These are phyloP conservation scores for Spheniscus mendiculus DNA, from an alignment of 2,113 vertebrate genomes.

Conservation along the genomic window DNA sequence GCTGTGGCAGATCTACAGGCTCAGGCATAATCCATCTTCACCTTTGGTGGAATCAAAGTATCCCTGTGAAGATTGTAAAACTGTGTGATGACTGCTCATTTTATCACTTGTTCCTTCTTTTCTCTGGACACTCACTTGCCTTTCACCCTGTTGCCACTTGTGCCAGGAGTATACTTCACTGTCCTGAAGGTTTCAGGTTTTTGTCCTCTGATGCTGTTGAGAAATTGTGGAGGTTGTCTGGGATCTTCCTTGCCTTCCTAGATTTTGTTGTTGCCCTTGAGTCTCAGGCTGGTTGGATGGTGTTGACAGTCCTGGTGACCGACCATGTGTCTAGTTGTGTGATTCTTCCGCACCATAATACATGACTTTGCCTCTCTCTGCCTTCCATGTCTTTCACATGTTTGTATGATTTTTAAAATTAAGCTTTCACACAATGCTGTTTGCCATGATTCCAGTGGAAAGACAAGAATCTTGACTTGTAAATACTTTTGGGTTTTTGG, in stretches of 20 bases:
- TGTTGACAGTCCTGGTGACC: not conserved
- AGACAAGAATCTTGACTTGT: not conserved
- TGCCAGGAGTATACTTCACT: not conserved
- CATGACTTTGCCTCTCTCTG: not conserved
- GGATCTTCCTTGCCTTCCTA: not conserved
- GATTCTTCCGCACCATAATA: not conserved
- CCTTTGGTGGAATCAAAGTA: not conserved
- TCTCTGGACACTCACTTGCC: not conserved
- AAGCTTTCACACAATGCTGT: not conserved
- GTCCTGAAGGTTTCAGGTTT: not conserved
- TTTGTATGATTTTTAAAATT: not conserved
- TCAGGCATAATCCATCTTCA: not conserved
- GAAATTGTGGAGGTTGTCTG: not conserved
- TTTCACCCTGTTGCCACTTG: not conserved
- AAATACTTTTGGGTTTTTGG: not conserved
- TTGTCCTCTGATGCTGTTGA: not conserved
- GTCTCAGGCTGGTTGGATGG: not conserved
- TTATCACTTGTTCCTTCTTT: not conserved
- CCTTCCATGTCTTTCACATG: not conserved
- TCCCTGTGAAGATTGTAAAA: not conserved
- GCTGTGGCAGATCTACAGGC: not conserved
- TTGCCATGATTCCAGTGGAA: not conserved
- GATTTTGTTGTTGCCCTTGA: not conserved
- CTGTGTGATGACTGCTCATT: not conserved
- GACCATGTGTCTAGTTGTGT: fast-evolving